Conservation (phyloP, 2,888 invertebrate genomes). For the Hypolimnas misippus region DNA sequence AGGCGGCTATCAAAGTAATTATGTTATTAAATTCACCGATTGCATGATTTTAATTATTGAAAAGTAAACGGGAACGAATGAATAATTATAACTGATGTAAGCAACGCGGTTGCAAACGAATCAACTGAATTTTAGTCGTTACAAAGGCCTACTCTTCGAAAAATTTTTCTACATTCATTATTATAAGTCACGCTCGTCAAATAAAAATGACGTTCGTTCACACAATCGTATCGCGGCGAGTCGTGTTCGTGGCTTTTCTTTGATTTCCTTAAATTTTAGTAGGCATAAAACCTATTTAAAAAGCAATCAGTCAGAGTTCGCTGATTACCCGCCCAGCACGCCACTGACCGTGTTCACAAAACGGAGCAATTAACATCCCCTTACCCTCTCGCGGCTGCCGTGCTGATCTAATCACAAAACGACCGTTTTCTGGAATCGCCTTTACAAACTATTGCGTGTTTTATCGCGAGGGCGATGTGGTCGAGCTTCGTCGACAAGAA, state of each 20-base stretch:
- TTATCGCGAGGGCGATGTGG: conserved; percentile 47
- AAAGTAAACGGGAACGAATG: conserved; percentile 35
- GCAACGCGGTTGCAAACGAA: conserved; percentile 31
- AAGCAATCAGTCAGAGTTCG: conserved; percentile 83
- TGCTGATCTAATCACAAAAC: conserved; percentile 82
- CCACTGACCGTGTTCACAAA: conserved; percentile 83
- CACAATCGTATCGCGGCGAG: conserved; percentile 56
- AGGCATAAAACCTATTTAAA: conserved; percentile 83
- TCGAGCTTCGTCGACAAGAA: conserved; percentile 41
- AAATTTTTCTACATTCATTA: conserved; percentile 50
- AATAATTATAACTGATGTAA: conserved; percentile 33
- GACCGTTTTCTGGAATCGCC: conserved; percentile 84
- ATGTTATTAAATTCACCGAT: conserved; percentile 33
- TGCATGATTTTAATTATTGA: conserved; percentile 38
- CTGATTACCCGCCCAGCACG: conserved; percentile 81
- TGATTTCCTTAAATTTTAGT: conserved; percentile 80
- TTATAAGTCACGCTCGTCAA: conserved; percentile 49
- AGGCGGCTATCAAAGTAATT: conserved; percentile 30
- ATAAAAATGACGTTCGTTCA: conserved; percentile 31
- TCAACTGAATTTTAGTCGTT: conserved; percentile 10
- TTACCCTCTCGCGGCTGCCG: conserved; percentile 59
- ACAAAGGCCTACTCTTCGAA: conserved; percentile 16
- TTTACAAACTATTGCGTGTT: conserved; percentile 80
- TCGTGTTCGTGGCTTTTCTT: conserved; percentile 58
- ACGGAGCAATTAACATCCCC: conserved; percentile 82